These are phyloP conservation scores for Hipparchia sbordonii DNA, from an alignment of 2,888 invertebrate species.

Conservation along the genomic window DNA sequence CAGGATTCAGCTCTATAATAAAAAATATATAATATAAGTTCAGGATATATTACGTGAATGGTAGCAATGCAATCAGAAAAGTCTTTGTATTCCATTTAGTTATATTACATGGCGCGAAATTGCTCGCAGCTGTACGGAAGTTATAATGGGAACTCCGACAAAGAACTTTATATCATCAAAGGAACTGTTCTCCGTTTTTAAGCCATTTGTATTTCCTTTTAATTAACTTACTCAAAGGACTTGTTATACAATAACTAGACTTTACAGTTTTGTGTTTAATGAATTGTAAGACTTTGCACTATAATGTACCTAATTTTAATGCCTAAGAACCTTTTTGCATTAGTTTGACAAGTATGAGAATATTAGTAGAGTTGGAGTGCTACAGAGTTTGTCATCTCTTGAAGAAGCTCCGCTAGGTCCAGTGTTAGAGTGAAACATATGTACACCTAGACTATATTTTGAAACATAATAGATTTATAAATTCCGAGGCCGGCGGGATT, in stretches of 20 bases:
- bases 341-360: too few species aligned
- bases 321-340: not conserved
- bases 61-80: conserved; percentile 14
- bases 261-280: conserved; percentile 1
- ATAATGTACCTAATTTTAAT: not conserved
- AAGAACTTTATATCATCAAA: conserved; percentile 37
- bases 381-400: too few species aligned
- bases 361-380: too few species aligned
- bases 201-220: conserved; percentile 37
- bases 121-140: conserved; percentile 36
- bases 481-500: too few species aligned
- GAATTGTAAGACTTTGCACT: conserved; percentile 1
- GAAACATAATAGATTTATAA: too few species aligned
- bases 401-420: too few species aligned
- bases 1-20: too few species aligned
- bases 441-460: too few species aligned
- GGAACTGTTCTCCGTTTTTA: conserved; percentile 37
- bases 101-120: conserved; percentile 16
- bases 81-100: conserved; percentile 17
- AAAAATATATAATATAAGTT: too few species aligned
- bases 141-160: conserved; percentile 44
- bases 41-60: not conserved
- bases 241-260: conserved; percentile 16
- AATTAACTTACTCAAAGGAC: conserved; percentile 29
- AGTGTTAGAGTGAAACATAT: too few species aligned